Base-by-base conservation (phyloP, 92 coral and sea anemone genomes). In the Siderastrea siderea region DNA sequence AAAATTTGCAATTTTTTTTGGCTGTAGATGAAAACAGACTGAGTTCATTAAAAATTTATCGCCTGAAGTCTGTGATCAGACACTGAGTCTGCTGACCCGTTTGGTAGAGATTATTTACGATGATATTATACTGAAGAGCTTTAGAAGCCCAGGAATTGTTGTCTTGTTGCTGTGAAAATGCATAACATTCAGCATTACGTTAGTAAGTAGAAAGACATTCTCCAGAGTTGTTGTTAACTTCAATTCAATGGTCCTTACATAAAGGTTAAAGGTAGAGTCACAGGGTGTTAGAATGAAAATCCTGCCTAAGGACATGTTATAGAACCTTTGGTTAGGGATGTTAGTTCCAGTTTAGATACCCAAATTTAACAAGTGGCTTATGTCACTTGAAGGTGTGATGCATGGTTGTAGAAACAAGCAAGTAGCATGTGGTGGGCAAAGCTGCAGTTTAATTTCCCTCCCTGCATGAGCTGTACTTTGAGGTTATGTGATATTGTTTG, bases 31-130 rank as follows among this genome's bases (percentile, higher is more conserved):
- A 71, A 85, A 77, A 71, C 92, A 93, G 95, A 87, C 93, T 88
- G 90, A 91, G 91, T 66, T 69, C 82, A 95, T 95, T 83, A 83
- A 95, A 90, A 76, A 95, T 95, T 89, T 72, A 95, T 95, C 55
- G 64, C 71, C 71, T 71, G 70, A 81, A 84, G 91, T 92, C 85
- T 79, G 81, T 61, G 74, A 77, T 75, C 87, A 95, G 95, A 91
- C 96, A 93, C 62, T 51, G 64, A 72, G 94, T 93, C 94, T 95
- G 86, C 81, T 67, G 65, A 68, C 74, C 91, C 4, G 77, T 55
- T 26, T 47, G 62, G 11, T 46, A 84, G 45, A 62, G 73, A 82
- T 84, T 84, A 65, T 84, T 84, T 84, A 64, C 60, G 11, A 65
- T 73, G 87, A 73, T 84, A 50, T 84, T 73, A 61, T n/a, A 16